Conservation (phyloP, 2,888 invertebrate species). For the Tiliacea aurago region DNA sequence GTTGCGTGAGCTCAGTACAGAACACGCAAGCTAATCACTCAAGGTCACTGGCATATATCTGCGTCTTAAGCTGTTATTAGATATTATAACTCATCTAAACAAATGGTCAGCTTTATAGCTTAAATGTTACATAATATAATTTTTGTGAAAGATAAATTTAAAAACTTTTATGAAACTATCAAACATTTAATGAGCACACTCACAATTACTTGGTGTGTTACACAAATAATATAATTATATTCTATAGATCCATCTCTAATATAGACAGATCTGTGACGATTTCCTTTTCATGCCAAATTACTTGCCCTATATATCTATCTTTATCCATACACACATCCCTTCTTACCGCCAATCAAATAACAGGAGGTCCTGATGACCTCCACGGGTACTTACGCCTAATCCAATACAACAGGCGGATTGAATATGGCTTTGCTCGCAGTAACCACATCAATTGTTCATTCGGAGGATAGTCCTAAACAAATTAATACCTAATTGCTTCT, state of each 20-base stretch:
- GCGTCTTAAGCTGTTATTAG: too few relatives aligned
- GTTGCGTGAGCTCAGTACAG: too few relatives aligned
- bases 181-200: not conserved
- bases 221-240: not conserved
- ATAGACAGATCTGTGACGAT: not conserved
- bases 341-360: conserved; percentile 44
- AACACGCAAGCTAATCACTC: too few relatives aligned
- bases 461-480: conserved; percentile 72
- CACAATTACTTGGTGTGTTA: not conserved
- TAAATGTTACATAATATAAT: conserved; percentile 1
- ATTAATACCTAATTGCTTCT: conserved; percentile 78
- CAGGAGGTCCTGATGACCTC: conserved; percentile 40
- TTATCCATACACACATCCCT: conserved; percentile 7
- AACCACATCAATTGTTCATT: conserved; percentile 77
- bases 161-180: not conserved
- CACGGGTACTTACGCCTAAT: conserved; percentile 49
- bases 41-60: too few relatives aligned
- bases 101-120: conserved; percentile 10
- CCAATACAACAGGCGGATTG: conserved; percentile 52
- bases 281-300: conserved; percentile 10
- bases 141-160: not conserved
- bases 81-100: conserved; percentile 24
- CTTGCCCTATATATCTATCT: conserved; percentile 9
- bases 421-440: conserved; percentile 59
- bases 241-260: not conserved